Conservation (phyloP, 2,113 vertebrate species). For the Pollimyrus isidori region DNA sequence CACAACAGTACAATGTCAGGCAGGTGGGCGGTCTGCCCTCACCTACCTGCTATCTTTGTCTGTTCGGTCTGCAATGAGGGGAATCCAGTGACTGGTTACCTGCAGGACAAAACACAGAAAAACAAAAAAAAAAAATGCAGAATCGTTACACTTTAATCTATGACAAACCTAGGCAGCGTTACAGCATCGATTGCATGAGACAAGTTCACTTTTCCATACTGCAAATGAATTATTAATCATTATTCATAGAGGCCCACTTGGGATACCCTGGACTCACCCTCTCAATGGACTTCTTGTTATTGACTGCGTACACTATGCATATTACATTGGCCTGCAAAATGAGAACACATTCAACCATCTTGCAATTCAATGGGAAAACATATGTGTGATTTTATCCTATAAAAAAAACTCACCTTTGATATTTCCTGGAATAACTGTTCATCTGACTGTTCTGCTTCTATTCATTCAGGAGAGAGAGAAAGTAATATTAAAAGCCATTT, state of each 20-base stretch:
- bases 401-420: constrained; percentile 70
- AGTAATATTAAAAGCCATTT: background rate
- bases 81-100: constrained; percentile 98
- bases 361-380: background rate
- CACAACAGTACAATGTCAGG: background rate
- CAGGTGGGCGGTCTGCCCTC: background rate
- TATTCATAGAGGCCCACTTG: background rate
- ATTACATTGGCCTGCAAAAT: constrained; percentile 91
- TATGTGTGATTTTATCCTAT: background rate
- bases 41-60: constrained; percentile 97
- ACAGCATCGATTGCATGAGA: background rate
- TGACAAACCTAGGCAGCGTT: background rate
- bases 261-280: constrained; percentile 65
- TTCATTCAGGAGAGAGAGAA: constrained; percentile 22
- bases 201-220: background rate
- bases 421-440: constrained; percentile 96
- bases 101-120: constrained; percentile 36
- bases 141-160: background rate
- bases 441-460: constrained; percentile 93
- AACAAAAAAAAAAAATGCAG: background rate
- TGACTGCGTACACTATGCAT: constrained; percentile 97
- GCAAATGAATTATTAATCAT: background rate
- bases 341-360: constrained; percentile 27
- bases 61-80: constrained; percentile 92
- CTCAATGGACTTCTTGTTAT: constrained; percentile 97